Evolutionary conservation across 2,113 vertebrate genomes (phyloP), one percentile per base, ranked within the genome.

Genomic region (Micronycteris hirsuta): DNA sequence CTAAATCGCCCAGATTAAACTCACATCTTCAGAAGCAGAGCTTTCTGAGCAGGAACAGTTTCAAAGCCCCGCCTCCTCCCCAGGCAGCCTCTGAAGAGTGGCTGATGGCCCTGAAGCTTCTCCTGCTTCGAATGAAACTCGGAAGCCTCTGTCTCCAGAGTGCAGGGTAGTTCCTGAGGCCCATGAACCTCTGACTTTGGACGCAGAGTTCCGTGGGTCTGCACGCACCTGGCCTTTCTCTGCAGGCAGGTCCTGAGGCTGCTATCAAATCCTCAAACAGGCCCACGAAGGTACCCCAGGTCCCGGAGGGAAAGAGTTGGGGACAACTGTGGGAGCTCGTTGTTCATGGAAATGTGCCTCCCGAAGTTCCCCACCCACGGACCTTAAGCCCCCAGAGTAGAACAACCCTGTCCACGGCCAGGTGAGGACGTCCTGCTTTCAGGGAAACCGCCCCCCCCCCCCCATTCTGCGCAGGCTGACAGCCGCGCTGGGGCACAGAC

Each of bases 221-320:
- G 56, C 4, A 0, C 3, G 31, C 7, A 0, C 0, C 0, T 2
- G 1, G 26, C 47, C 71, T 91, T 7, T 63, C 43, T 47, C 77
- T 56, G 22, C 38, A 33, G 73, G 14, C 52, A 12, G 58, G 58
- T 61, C 19, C 28, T 58, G 11, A 61, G 58, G 22, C 24, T 36
- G 19, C 8, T 4, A 3, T 28, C 47, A 3, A 3, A 1, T 3
- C 33, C 43, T 89, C 68, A 5, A 0, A 11, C 4, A 2, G 15
- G 74, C 3, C 26, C 1, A 0, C 36, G 26, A n/a, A 4, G 15
- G 8, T 33, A 2, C 26, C 19, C 31, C 7, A 2, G 7, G 7
- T 4, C 38, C 13, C 33, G 7, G 74, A 16, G 38, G 13, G 6
- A 3, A 19, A 13, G 36, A 5, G n/a, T 6, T 5, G 15, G n/a